Conservation (phyloP, 2,113 vertebrate genomes). For the Pelusios castaneus region DNA sequence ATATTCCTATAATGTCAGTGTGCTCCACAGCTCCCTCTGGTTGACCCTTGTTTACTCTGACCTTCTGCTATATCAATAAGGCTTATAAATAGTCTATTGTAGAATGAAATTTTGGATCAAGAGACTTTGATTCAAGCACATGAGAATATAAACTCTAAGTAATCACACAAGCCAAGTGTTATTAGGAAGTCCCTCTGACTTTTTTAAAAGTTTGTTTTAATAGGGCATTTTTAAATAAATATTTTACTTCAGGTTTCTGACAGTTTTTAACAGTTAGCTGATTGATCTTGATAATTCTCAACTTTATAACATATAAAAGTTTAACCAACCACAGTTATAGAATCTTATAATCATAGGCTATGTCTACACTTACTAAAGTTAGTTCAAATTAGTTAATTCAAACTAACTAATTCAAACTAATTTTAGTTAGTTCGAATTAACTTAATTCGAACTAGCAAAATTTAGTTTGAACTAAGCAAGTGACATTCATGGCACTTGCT, state of each 20-base stretch:
- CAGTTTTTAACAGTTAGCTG: not conserved
- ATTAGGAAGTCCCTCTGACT: not conserved
- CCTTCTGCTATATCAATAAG: not conserved
- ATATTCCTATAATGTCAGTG: not conserved
- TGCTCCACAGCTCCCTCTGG: not conserved
- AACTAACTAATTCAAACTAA: no score
- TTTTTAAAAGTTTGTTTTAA: not conserved
- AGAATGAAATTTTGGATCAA: not conserved
- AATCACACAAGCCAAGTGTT: not conserved
- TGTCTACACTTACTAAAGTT: no score
- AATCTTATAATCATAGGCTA: no score
- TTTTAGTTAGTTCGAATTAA: no score
- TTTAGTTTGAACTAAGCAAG: no score
- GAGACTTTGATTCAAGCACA: not conserved
- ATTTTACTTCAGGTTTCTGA: not conserved
- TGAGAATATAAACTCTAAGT: not conserved
- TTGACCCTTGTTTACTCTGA: not conserved
- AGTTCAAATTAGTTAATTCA: no score
- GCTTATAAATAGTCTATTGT: not conserved
- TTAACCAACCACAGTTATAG: not conserved
- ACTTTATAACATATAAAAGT: not conserved
- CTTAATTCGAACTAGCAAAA: no score
- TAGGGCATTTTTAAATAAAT: not conserved
- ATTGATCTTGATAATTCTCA: not conserved
- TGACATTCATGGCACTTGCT: no score